Conservation (phyloP, 2,797 vertebrate species). For the Chrysocyon brachyurus region DNA sequence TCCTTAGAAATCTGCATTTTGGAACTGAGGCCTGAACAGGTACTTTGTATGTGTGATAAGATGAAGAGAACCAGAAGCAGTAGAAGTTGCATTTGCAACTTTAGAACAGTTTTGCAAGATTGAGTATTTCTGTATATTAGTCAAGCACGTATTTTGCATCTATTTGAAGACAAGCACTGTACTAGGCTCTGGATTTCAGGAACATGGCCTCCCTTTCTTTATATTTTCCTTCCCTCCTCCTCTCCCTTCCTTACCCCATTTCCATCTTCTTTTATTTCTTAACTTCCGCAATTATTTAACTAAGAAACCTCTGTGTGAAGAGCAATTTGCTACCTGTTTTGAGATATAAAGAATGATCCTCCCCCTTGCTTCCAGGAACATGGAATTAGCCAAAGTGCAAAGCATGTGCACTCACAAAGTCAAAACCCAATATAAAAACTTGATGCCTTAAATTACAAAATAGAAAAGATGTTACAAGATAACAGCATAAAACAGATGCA, state of each 20-base stretch:
- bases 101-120: background rate
- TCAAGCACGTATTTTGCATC: background rate
- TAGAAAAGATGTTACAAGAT: background rate
- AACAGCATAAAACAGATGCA: background rate
- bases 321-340: background rate
- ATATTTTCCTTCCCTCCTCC: background rate
- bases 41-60: background rate
- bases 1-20: slow-evolving; percentile 3
- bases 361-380: background rate
- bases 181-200: background rate
- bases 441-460: background rate
- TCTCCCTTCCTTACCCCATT: background rate
- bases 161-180: background rate
- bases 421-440: background rate
- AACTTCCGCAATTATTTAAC: background rate
- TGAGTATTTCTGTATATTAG: background rate
- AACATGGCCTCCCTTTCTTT: background rate
- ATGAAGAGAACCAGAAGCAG: background rate
- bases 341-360: background rate
- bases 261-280: background rate
- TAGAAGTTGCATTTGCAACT: background rate
- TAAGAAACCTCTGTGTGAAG: background rate
- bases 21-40: background rate
- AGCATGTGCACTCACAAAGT: background rate
- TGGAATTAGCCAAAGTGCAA: background rate